phyloP scores from a whole-genome alignment of 2,797 vertebrate genomes.

The Oreochromis mossambicus region DNA sequence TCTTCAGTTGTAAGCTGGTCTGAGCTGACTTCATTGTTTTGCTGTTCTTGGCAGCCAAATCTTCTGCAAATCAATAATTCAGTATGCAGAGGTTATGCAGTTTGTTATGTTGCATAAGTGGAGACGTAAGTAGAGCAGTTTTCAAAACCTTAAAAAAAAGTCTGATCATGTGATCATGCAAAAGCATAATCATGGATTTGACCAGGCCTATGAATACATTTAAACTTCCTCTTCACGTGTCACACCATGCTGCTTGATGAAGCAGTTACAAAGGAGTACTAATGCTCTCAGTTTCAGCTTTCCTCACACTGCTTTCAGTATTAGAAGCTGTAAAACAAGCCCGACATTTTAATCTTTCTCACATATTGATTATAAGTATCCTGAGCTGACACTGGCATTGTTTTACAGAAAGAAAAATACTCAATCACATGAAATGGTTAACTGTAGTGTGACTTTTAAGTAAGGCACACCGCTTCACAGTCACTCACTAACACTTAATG shows the following conservation, averaged over 20 bases:
- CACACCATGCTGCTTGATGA: neutral
- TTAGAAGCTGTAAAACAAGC: neutral
- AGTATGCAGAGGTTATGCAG: neutral
- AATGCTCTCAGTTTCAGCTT: neutral
- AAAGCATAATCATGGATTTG: neutral
- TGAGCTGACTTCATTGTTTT: slow-evolving; percentile 2
- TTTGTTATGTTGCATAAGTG: slow-evolving; percentile 9
- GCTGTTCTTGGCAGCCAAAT: neutral
- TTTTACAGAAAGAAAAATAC: too few species aligned
- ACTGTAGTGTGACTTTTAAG: neutral
- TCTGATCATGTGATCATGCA: neutral
- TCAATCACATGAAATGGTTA: too few species aligned
- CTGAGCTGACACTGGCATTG: neutral
- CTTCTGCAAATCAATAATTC: slow-evolving; percentile 28
- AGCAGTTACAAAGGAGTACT: neutral
- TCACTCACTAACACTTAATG: fast-evolving
- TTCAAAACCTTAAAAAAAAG: neutral
- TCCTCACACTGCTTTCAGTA: neutral
- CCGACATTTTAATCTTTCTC: neutral
- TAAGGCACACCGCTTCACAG: neutral
- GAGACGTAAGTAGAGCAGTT: slow-evolving; percentile 4
- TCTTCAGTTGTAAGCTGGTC: neutral
- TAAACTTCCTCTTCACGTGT: slow-evolving; percentile 15
- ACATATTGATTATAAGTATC: neutral
- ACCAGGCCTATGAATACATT: neutral